These are phyloP conservation scores for Melanitta fusca DNA, from an alignment of 2,797 vertebrate genomes.

Conservation along the genomic window DNA sequence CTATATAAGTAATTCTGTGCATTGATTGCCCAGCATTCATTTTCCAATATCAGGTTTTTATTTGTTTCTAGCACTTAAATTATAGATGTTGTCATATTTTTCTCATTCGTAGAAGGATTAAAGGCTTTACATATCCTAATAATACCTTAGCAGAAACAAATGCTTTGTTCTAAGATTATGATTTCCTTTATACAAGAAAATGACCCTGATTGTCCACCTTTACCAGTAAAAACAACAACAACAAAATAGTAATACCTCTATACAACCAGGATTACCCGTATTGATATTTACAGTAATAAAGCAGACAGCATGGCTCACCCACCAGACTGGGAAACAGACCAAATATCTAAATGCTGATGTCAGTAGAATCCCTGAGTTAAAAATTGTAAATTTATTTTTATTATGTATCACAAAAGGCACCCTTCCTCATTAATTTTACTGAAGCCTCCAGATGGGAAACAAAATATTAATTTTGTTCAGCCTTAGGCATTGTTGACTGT, in stretches of 20 bases:
- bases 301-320: conserved; percentile 68
- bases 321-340: conserved; percentile 72
- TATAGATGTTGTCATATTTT: neutral
- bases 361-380: conserved; percentile 83
- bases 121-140: neutral
- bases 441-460: conserved; percentile 99
- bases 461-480: conserved; percentile 99
- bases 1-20: neutral
- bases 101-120: neutral
- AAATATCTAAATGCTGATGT: conserved; percentile 78
- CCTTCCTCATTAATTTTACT: conserved; percentile 99
- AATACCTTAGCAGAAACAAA: neutral
- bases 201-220: conserved; percentile 52
- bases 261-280: conserved; percentile 7
- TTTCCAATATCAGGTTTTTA: neutral
- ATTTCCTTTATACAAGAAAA: conserved; percentile 19
- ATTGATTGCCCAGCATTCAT: neutral
- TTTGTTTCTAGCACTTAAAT: neutral
- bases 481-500: conserved; percentile 94
- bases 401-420: conserved; percentile 90
- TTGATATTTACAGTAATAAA: conserved; percentile 78
- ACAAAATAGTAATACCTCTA: neutral
- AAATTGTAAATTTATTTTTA: conserved; percentile 90
- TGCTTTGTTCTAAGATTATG: neutral
- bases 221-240: conserved; percentile 48